A percentile compares a stretch with the other conserved stretches of the same genome.
Conservation (phyloP, 1,140 invertebrate species). For the Drosophila bocqueti region DNA sequence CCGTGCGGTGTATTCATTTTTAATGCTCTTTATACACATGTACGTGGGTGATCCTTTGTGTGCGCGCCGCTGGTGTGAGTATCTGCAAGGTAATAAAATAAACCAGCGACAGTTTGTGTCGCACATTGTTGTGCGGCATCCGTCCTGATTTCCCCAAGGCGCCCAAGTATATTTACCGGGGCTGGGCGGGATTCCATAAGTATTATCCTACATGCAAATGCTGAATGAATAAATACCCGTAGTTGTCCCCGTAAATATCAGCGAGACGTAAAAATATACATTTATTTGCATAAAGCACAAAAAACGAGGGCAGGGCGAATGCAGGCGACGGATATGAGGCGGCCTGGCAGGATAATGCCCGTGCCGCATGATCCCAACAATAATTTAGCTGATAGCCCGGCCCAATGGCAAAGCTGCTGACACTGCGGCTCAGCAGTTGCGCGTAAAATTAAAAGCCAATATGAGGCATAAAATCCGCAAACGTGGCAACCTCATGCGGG, state of each 20-base stretch:
- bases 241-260: conserved; percentile 27
- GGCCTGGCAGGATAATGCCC: conserved; percentile 43
- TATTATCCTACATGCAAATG: conserved; percentile 45
- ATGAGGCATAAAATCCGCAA: conserved; percentile 74
- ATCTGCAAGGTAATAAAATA: conserved; percentile 45
- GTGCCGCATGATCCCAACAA: conserved; percentile 54
- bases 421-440: conserved; percentile 65
- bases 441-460: conserved; percentile 79
- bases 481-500: conserved; percentile 56
- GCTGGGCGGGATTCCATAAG: conserved; percentile 15
- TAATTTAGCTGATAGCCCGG: conserved; percentile 54
- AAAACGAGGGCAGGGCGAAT: conserved; percentile 7
- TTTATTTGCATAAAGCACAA: conserved; percentile 45
- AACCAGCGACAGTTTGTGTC: conserved; percentile 42
- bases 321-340: conserved; percentile 17
- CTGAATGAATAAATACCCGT: conserved; percentile 23
- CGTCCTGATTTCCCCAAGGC: conserved; percentile 27
- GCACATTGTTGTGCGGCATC: conserved; percentile 45
- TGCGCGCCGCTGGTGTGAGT: not conserved
- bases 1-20: conserved; percentile 50
- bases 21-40: conserved; percentile 42
- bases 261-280: conserved; percentile 37
- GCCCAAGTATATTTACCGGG: conserved; percentile 51
- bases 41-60: conserved; percentile 25
- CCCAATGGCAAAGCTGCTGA: conserved; percentile 55